A percentile compares a stretch with the other conserved stretches of the same genome.
Conservation (phyloP, 1,140 invertebrate species). For the Oncopeltus fasciatus region DNA sequence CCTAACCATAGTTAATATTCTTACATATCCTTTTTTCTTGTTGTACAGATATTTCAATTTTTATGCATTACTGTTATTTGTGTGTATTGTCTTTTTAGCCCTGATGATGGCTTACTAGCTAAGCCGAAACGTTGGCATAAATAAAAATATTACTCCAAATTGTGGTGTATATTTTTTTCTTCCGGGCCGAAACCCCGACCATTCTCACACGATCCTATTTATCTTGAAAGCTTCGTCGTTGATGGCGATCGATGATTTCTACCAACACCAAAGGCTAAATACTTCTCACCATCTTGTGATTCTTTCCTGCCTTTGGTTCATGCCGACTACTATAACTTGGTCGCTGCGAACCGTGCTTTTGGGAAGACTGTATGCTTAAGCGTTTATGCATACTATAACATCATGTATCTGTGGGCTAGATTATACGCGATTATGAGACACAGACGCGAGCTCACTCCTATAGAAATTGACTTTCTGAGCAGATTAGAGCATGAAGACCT, state of each 20-base stretch:
- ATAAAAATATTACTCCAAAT: too few relatives aligned
- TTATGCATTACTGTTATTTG: too few relatives aligned
- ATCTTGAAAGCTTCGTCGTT: not conserved
- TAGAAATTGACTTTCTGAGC: not conserved
- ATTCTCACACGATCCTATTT: too few relatives aligned
- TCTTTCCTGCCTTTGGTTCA: not conserved
- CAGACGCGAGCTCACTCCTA: not conserved
- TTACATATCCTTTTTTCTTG: too few relatives aligned
- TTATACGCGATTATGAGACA: not conserved
- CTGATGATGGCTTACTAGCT: too few relatives aligned
- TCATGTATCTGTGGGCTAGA: constrained; percentile 6
- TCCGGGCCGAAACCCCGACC: too few relatives aligned
- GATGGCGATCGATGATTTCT: not conserved
- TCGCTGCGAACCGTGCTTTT: not conserved
- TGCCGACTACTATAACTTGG: not conserved
- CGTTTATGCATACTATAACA: constrained; percentile 2
- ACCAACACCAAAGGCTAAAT: not conserved
- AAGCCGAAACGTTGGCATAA: too few relatives aligned
- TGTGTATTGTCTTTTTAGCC: too few relatives aligned
- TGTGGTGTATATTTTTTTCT: too few relatives aligned
- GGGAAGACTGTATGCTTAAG: not conserved
- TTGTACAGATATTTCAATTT: too few relatives aligned
- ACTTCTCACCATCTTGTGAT: not conserved
- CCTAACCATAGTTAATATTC: too few relatives aligned
- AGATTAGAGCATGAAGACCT: not conserved